These are phyloP conservation scores for Hedychridium roseum DNA, from an alignment of 2,888 invertebrate species.

Conservation along the genomic window DNA sequence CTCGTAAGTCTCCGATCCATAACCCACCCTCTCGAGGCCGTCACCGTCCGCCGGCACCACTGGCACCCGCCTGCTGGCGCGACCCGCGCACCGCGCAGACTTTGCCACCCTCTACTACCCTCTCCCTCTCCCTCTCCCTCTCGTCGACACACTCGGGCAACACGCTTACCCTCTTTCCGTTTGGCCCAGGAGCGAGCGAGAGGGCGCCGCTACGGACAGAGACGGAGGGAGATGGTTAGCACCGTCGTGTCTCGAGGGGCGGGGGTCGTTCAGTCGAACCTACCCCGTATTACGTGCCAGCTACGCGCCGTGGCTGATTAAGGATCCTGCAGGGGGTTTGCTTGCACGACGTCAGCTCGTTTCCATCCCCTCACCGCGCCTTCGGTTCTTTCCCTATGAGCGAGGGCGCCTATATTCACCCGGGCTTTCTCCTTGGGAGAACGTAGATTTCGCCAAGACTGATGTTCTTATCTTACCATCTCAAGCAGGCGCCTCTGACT, in stretches of 20 bases:
- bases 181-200: neutral
- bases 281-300: slow-evolving; percentile 33
- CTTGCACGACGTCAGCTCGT: slow-evolving; percentile 29
- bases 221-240: neutral
- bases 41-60: slow-evolving; percentile 16
- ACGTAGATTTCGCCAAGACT: neutral
- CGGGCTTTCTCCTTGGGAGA: slow-evolving; percentile 12
- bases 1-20: slow-evolving; percentile 41
- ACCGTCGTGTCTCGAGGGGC: too few relatives aligned
- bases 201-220: slow-evolving; percentile 2
- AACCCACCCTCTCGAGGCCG: slow-evolving; percentile 20
- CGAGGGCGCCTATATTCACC: slow-evolving; percentile 11
- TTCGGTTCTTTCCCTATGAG: slow-evolving; percentile 10
- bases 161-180: too few relatives aligned
- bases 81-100: slow-evolving; percentile 18
- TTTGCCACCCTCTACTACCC: slow-evolving; percentile 21
- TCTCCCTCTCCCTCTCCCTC: too few relatives aligned
- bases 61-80: slow-evolving; percentile 16
- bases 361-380: slow-evolving; percentile 8
- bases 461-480: neutral
- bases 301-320: slow-evolving; percentile 34
- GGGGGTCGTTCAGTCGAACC: slow-evolving; percentile 22
- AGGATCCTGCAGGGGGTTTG: slow-evolving; percentile 30
- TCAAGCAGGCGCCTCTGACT: neutral
- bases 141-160: too few relatives aligned